A percentile compares a stretch with the other conserved stretches of the same genome.
Conservation (phyloP, 2,888 invertebrate species). For the Leucozona laternaria region DNA sequence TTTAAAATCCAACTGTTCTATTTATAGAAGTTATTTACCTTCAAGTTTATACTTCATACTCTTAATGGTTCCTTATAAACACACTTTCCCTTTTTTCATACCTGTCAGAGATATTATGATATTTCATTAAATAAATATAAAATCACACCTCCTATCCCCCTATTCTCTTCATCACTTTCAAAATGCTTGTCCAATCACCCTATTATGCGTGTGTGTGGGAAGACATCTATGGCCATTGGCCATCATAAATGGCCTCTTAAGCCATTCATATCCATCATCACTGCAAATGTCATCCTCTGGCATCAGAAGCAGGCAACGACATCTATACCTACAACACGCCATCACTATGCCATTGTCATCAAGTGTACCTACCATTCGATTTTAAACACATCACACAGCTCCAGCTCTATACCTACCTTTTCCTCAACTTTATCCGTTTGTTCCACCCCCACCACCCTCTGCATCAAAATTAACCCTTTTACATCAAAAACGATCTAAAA, state of each 20-base stretch:
- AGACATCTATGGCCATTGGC: conserved; percentile 68
- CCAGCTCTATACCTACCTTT: background rate
- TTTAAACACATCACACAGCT: conserved; percentile 37
- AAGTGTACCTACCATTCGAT: conserved; percentile 59
- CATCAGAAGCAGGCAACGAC: conserved; percentile 57
- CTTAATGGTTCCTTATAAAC: background rate
- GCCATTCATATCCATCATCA: conserved; percentile 70
- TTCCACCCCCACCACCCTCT: conserved; percentile 12
- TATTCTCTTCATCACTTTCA: conserved; percentile 4
- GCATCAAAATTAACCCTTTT: conserved; percentile 73
- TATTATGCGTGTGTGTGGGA: conserved; percentile 13
- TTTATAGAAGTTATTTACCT: background rate
- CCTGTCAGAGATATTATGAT: background rate
- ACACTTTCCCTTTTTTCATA: conserved; percentile 24
- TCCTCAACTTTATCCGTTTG: background rate
- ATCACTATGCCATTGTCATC: conserved; percentile 34
- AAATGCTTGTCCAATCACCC: conserved; percentile 26
- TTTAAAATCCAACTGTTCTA: background rate
- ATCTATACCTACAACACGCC: conserved; percentile 29
- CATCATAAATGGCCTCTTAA: conserved; percentile 68
- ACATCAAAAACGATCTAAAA: conserved; percentile 75
- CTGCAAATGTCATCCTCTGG: conserved; percentile 71
- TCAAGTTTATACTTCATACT: background rate
- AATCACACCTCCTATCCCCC: background rate
- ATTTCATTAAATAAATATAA: background rate